Conservation (phyloP, 2,797 vertebrate genomes). For the Galago senegalensis region DNA sequence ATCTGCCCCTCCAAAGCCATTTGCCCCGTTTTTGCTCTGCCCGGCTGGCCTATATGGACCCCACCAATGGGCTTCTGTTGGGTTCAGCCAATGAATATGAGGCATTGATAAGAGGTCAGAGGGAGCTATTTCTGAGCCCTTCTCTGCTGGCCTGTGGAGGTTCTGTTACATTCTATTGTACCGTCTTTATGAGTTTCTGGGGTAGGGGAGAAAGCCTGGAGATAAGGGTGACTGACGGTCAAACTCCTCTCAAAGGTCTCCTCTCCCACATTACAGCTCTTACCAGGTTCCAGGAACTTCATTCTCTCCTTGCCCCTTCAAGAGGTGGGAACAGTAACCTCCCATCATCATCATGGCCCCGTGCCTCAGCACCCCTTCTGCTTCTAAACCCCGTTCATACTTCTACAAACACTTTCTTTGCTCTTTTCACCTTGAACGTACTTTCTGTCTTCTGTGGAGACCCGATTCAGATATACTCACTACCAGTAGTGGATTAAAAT, state of each 20-base stretch:
- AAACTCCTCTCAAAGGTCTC: neutral
- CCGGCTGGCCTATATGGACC: neutral
- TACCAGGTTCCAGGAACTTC: neutral
- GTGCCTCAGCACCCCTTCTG: neutral
- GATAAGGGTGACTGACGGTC: neutral
- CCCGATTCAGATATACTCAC: neutral
- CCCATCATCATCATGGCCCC: neutral
- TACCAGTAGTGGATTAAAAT: neutral
- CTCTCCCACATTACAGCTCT: neutral
- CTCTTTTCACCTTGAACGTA: neutral
- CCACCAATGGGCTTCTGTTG: neutral
- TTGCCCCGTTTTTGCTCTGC: neutral
- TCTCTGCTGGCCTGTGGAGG: neutral
- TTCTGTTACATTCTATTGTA: neutral
- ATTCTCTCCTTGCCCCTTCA: neutral
- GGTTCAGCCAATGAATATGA: neutral
- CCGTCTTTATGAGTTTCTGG: no score
- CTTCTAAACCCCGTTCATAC: neutral
- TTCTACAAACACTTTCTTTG: neutral
- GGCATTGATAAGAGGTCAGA: neutral
- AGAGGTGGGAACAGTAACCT: neutral
- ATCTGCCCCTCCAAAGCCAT: neutral
- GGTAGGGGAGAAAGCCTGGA: no score
- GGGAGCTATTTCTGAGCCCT: neutral
- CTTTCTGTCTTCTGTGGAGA: neutral